phyloP scores from a whole-genome alignment of 23 tunicate species.

The Trididemnum clinides region DNA sequence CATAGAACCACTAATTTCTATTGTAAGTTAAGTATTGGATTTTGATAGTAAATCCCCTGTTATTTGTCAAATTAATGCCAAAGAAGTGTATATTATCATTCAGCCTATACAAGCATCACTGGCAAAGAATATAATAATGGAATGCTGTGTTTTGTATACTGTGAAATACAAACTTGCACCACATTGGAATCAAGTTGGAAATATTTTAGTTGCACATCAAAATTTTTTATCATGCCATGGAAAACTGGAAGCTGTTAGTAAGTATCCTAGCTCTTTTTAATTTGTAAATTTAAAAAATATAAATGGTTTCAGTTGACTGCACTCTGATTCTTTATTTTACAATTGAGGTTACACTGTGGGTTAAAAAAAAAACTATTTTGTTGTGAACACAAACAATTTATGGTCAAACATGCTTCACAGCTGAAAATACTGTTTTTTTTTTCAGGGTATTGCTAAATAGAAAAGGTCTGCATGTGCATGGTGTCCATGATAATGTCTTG shows the following conservation, averaged over 20 bases:
- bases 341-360: background rate
- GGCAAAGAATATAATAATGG: constrained; percentile 17
- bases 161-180: constrained; percentile 46
- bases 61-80: background rate
- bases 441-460: no score
- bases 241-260: constrained; percentile 69
- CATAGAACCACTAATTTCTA: no score
- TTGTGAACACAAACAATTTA: no score
- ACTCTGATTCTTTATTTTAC: background rate
- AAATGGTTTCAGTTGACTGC: background rate
- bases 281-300: background rate
- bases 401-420: no score
- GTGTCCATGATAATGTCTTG: no score
- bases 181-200: constrained; percentile 48
- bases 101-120: constrained; percentile 11
- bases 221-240: constrained; percentile 61
- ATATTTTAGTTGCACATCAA: constrained; percentile 35
- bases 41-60: background rate
- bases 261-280: background rate
- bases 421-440: no score
- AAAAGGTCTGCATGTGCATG: no score
- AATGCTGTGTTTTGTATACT: constrained; percentile 58
- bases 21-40: no score
- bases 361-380: background rate
- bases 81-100: background rate